Percentiles rank a stretch among this genome's conserved stretches.
These are phyloP conservation scores for Apamea crenata DNA, from an alignment of 2,888 invertebrate genomes.

Conservation along the genomic window DNA sequence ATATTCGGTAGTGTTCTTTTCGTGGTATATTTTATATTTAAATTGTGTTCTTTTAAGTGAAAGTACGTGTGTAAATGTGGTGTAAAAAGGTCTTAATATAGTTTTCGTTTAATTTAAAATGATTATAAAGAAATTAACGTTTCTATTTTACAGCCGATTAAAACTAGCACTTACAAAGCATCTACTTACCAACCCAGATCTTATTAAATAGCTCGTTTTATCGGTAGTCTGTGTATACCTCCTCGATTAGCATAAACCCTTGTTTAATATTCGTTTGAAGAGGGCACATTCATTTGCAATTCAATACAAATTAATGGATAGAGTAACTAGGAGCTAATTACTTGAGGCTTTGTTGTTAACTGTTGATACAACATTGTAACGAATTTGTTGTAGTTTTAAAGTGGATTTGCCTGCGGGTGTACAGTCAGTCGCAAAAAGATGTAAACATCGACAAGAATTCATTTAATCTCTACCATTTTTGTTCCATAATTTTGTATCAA, in stretches of 20 bases:
- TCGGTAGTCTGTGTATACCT: background rate
- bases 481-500: no score
- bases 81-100: background rate
- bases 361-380: constrained; percentile 14
- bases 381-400: constrained; percentile 8
- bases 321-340: constrained; percentile 53
- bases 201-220: constrained; percentile 15
- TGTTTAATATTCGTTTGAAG: constrained; percentile 60
- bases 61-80: background rate
- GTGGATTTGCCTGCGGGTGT: background rate
- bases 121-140: background rate
- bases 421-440: no score
- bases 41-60: constrained; percentile 21
- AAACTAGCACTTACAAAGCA: background rate
- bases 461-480: no score
- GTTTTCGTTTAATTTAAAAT: constrained; percentile 8
- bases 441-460: no score
- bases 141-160: background rate
- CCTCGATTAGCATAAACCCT: constrained; percentile 40
- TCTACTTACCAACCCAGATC: background rate
- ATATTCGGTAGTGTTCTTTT: constrained; percentile 33
- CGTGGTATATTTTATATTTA: background rate
- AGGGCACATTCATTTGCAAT: constrained; percentile 62
- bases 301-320: constrained; percentile 56
- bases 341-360: constrained; percentile 22